Evolutionary conservation across 2,888 invertebrate species (phyloP), one percentile per base, ranked within the genome.

Genomic region (Alcis repandata): DNA sequence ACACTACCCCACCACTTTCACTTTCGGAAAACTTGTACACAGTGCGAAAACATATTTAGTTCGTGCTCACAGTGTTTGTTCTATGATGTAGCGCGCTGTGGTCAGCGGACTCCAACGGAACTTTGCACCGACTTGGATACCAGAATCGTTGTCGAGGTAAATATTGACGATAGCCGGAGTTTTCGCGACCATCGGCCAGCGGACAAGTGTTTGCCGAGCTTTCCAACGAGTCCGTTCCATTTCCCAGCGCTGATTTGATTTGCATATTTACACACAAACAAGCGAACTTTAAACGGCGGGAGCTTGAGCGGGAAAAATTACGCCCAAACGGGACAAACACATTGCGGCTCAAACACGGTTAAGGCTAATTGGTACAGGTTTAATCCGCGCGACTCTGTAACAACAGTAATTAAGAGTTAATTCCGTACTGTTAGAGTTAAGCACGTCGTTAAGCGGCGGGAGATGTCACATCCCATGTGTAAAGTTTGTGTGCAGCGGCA

Each of bases 131-230:
- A 79, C 82, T 80, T 32, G 46, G 38, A 83, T 87, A 86, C 78
- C 83, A 80, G 76, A 71, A 59, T 74, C 81, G 77, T 81, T 76
- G 79, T 75, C 74, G 84, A 89, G 91, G 91, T 92, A 92, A 92
- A 91, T 90, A 91, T 89, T 89, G 84, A 82, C 83, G 76, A 61
- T 74, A 73, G 69, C 69, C 69, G 75, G 77, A 72, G 45, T 72
- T 70, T 70, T 69, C 70, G 67, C 71, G 71, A 65, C 73, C 77
- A 77, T 68, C 73, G 75, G 75, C 74, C 77, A 73, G 70, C 73
- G 69, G 60, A 78, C 71, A 67, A 79, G 76, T 82, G 75, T 78
- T 83, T 79, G 76, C 74, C 67, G 73, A 79, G 67, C 74, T 58
- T 71, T 79, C 74, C 20, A 57, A 52, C 70, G 72, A 68, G 58